Evolutionary conservation across 2,113 vertebrate species (phyloP), one percentile per base, ranked within the genome.

Genomic region (Anolis carolinensis): DNA sequence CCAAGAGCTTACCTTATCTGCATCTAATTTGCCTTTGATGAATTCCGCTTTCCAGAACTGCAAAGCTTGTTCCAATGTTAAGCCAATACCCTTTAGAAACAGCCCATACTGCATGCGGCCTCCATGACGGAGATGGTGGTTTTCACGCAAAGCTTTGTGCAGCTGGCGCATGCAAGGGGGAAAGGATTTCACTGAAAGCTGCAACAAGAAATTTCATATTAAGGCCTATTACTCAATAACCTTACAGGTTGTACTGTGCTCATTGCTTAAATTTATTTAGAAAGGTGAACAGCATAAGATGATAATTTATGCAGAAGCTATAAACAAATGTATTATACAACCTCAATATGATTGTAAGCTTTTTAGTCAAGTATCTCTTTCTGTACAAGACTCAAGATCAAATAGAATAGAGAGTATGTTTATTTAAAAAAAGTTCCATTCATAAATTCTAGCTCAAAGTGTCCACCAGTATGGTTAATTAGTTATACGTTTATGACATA

Each of bases 1-100:
- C 55, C 65, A 48, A 79, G 16, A 67, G 55, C 34, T 95, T 98
- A 99, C 99, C 98, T 99, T 99, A 85, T 99, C 98, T n/a, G 97
- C 95, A 76, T 99, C 98, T 89, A 99, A 97, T 92, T 99, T 99
- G 91, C 98, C 98, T 93, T 91, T 96, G 89, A 97, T 95, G 89
- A 99, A 99, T 92, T 99, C 99, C 0, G 96, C 96, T 94, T 97
- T 99, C 99, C 99, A 99, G 88, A 99, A 99, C 85, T 98, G 98
- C 93, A 99, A 90, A 0, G 99, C 98, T 93, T 99, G 98, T 14
- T 99, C 98, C 92, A 99, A 89, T 1, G 99, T 98, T 59, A 99
- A 93, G 81, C 99, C 98, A 0, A 99, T 98, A 83, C 98, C 98
- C 87, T 99, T 99, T 8, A 99, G 95, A 95, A 98, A 99, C 63